A percentile compares a stretch with the other conserved stretches of the same genome.
phyloP scores from a whole-genome alignment of 2,888 invertebrate genomes.

The Xestobium rufovillosum region DNA sequence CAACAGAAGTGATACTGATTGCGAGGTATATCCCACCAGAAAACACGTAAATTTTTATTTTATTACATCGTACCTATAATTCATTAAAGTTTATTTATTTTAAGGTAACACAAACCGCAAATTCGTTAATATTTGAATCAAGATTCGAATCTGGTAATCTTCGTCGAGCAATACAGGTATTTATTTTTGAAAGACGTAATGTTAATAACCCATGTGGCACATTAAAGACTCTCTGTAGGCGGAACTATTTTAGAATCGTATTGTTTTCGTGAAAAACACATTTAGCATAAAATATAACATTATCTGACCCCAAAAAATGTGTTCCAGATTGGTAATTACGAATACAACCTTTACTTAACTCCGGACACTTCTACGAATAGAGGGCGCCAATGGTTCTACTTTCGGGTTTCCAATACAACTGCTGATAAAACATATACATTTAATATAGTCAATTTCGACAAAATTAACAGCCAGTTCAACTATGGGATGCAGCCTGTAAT shows the following conservation, averaged over 20 bases:
- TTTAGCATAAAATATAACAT: slow-evolving; percentile 7
- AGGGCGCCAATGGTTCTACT: slow-evolving; percentile 87
- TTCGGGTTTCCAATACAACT: slow-evolving; percentile 76
- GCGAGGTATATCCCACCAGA: no score
- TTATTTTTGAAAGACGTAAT: no score
- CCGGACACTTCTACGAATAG: slow-evolving; percentile 74
- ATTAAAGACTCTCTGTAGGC: no score
- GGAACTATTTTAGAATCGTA: no score
- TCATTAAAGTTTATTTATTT: no score
- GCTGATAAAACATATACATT: slow-evolving; percentile 63
- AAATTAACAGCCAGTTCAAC: slow-evolving; percentile 79
- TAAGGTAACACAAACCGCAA: neutral
- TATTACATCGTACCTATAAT: no score
- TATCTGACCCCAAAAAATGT: slow-evolving; percentile 6
- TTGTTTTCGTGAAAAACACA: no score
- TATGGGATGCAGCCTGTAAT: slow-evolving; percentile 84
- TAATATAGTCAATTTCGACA: slow-evolving; percentile 83
- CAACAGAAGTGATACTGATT: no score
- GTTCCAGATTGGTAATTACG: slow-evolving; percentile 61
- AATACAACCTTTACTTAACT: slow-evolving; percentile 76
- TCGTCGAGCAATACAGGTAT: slow-evolving; percentile 70
- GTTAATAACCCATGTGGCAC: no score
- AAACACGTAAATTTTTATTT: no score
- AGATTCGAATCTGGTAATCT: slow-evolving; percentile 84
- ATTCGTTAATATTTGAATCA: slow-evolving; percentile 66